Base-by-base conservation (phyloP, 1,140 invertebrate species). In the Sycophila sp. region DNA sequence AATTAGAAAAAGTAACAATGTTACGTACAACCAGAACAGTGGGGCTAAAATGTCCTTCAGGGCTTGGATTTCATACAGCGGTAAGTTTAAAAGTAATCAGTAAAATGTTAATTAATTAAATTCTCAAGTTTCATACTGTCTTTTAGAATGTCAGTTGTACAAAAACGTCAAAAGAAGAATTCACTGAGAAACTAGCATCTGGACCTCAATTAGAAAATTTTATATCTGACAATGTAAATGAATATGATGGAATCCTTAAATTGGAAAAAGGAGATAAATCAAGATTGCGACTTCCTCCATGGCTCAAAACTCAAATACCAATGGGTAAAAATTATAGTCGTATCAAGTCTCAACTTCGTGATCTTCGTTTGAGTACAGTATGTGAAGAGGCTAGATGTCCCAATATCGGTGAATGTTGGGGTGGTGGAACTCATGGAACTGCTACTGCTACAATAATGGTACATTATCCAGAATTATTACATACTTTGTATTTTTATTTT, bases 381-480 rank as follows among this genome's bases (percentile, higher is more conserved):
- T 99, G 98, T 85, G 97, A 99, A 83, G 98, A 99, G 87, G 98
- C 98, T 0, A 89, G 96, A 73, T 99, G 98, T 89, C 98, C 98
- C 1, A 99, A 99, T 86, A 99, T 99, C 76, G 97, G 97, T 22
- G 97, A 99, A 87, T 99, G 98, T 86, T 99, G 98, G 98, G 97
- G 97, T 73, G 98, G 94, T n/a, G 94, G 94, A 59, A 89, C 92
- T 76, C 90, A 95, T 86, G 92, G 92, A 28, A 94, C 93, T 13
- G 93, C 94, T 32, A 97, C 94, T 65, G 94, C 94, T 53, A 96
- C 94, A 51, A 96, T 96, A 72, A 96, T 96, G 95, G 94, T 95
- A 86, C 78, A n/a, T 65, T 19, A 42, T 45, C 15, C 1, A 45
- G 3, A 34, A 19, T 53, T 17, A 3, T 1, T 26, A 55, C 47